phyloP scores from a whole-genome alignment of 2,113 vertebrate genomes.

The Callocephalon fimbriatum region DNA sequence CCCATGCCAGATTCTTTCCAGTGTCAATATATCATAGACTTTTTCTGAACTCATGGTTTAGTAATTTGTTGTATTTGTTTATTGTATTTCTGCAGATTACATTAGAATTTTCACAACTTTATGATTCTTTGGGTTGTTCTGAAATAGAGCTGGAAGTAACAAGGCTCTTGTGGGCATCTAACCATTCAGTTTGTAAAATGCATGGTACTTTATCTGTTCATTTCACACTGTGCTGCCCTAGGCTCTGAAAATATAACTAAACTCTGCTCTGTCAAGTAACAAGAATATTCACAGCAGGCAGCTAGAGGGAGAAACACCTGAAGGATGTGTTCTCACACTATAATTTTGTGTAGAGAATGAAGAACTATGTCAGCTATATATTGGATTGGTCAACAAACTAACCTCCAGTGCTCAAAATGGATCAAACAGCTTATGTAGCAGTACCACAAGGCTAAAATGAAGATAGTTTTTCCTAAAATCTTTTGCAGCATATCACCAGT shows the following conservation, averaged over 20 bases:
- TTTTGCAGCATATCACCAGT: neutral
- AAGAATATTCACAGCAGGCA: neutral
- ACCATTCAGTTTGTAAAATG: neutral
- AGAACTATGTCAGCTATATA: neutral
- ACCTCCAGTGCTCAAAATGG: neutral
- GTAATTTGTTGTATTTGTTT: neutral
- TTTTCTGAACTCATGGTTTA: neutral
- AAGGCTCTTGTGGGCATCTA: neutral
- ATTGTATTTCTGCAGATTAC: neutral
- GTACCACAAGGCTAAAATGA: neutral
- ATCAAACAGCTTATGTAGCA: neutral
- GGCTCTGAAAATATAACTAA: conserved; percentile 1
- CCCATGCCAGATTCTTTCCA: neutral
- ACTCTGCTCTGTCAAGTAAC: neutral
- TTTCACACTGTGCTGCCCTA: neutral
- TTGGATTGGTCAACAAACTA: neutral
- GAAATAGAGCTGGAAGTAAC: neutral
- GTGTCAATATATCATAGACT: neutral
- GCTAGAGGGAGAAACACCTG: neutral
- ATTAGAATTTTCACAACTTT: neutral
- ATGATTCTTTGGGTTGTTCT: neutral
- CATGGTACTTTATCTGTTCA: neutral
- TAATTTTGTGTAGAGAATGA: neutral
- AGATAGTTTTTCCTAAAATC: neutral
- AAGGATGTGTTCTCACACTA: neutral